Evolutionary conservation across 2,888 invertebrate genomes (phyloP), one percentile per base, ranked within the genome.

Genomic region (Melolontha melolontha): DNA sequence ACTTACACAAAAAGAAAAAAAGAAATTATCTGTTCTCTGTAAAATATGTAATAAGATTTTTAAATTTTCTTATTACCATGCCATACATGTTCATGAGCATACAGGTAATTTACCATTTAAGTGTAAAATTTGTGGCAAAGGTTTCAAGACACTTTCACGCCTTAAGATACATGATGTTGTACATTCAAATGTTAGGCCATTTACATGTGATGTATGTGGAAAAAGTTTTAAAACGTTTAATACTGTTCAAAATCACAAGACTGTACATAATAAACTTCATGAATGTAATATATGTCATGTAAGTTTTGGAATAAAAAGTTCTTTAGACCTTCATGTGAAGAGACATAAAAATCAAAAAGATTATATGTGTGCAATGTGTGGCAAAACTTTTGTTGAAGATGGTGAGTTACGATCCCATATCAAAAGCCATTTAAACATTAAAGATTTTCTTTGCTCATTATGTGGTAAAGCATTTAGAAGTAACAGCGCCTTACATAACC

Each of bases 131-230:
- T 47, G 47, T 12, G 17, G 14, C n/a, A 50, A 54, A 54, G 8
- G 14, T 16, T 54, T 54, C 16, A 16, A 40, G 5, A 40, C 16
- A 14, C 54, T 10, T 5, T 40, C 8, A 7, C 39, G 40, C 16
- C 39, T 54, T 5, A 14, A 40, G 11, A n/a, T 54, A 5, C 54
- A 54, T 14, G 11, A 8, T 0, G 14, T 16, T 8, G 40, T 54
- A 4, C 54, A 54, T 16, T 39, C 39, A 14, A 40, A 29, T 14
- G 54, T 40, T 39, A 22, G 54, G 14, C 54, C 54, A 8, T 54
- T 14, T 16, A 12, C 39, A 12, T 54, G 54, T 39, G n/a, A n/a
- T n/a, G n/a, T n/a, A n/a, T n/a, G n/a, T n/a, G n/a, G n/a, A n/a
- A n/a, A n/a, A n/a, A n/a, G 54, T 40, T 12, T 47, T 12, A 6